phyloP scores from a whole-genome alignment of 92 coral and sea anemone genomes.

The Palythoa grandiflora region DNA sequence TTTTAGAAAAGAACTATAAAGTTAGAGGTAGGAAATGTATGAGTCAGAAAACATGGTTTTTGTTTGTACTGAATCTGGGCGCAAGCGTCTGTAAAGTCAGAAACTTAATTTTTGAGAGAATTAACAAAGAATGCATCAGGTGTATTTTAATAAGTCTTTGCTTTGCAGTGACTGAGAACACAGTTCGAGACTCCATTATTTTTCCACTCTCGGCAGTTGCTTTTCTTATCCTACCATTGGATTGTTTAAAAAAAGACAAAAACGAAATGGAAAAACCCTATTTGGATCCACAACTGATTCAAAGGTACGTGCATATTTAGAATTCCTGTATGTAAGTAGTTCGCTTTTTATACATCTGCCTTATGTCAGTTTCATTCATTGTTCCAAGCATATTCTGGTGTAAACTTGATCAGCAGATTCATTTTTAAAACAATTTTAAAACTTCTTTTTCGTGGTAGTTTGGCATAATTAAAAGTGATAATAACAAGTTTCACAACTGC shows the following conservation, averaged over 20 bases:
- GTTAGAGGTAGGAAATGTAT: constrained; percentile 71
- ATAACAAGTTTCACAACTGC: too few relatives aligned
- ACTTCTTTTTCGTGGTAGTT: too few relatives aligned
- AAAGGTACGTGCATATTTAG: constrained; percentile 66
- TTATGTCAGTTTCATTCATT: not conserved
- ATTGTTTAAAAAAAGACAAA: constrained; percentile 48
- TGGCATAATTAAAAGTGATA: too few relatives aligned
- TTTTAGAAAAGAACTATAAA: constrained; percentile 72
- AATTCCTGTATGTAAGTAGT: constrained; percentile 10
- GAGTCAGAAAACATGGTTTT: not conserved
- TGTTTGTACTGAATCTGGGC: not conserved
- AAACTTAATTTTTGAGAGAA: too few relatives aligned
- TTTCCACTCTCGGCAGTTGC: constrained; percentile 98
- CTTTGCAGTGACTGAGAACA: constrained; percentile 81
- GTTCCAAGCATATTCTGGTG: too few relatives aligned
- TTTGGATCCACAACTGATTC: constrained; percentile 65
- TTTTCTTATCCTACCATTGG: constrained; percentile 75
- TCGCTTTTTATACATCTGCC: not conserved
- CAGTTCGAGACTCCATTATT: constrained; percentile 84
- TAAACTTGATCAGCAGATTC: too few relatives aligned
- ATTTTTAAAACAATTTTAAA: too few relatives aligned
- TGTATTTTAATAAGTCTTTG: not conserved
- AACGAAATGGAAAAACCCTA: constrained; percentile 39
- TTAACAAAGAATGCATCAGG: not conserved
- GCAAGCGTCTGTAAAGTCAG: too few relatives aligned